phyloP scores from a whole-genome alignment of 2,888 invertebrate genomes.

The Aplocera efformata region DNA sequence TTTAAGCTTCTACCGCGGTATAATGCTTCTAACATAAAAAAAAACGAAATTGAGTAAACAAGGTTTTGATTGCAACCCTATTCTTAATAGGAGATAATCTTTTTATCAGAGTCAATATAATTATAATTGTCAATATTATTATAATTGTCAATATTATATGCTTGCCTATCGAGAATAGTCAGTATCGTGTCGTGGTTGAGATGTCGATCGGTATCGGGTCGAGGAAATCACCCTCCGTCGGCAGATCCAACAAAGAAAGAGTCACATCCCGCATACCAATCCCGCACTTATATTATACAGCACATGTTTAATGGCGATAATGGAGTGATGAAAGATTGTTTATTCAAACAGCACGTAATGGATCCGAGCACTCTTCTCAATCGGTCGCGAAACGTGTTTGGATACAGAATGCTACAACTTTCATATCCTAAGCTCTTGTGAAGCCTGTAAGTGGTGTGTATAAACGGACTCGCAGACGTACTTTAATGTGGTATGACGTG shows the following conservation, averaged over 20 bases:
- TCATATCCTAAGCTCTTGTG: constrained; percentile 54
- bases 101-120: too few species aligned
- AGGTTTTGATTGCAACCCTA: too few species aligned
- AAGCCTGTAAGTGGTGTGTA: constrained; percentile 41
- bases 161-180: too few species aligned
- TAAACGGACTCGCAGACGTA: constrained; percentile 27
- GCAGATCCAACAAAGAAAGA: constrained; percentile 42
- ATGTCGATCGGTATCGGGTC: too few species aligned
- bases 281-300: constrained; percentile 43
- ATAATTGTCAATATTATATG: too few species aligned
- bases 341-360: constrained; percentile 64
- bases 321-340: constrained; percentile 49
- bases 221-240: constrained; percentile 53
- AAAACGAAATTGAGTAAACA: too few species aligned
- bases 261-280: constrained; percentile 43
- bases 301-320: constrained; percentile 45
- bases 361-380: constrained; percentile 68
- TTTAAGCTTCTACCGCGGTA: too few species aligned
- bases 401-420: constrained; percentile 66
- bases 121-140: too few species aligned
- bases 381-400: constrained; percentile 69
- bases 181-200: too few species aligned
- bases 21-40: too few species aligned
- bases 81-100: too few species aligned
- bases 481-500: constrained; percentile 28